These are phyloP conservation scores for Xiphophorus birchmanni DNA, from an alignment of 2,797 vertebrate genomes.

Conservation along the genomic window DNA sequence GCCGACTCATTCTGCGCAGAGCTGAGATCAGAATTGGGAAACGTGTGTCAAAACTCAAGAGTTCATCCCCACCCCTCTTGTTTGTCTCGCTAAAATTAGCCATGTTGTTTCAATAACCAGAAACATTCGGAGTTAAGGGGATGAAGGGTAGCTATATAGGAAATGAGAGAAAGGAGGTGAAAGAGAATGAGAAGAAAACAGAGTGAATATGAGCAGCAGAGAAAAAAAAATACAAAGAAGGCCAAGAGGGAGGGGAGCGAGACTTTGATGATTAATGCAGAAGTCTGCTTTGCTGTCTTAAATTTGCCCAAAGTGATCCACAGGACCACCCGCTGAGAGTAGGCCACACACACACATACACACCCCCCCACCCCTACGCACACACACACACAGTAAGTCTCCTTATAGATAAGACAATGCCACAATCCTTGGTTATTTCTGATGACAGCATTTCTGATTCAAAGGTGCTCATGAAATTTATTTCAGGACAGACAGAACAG, in stretches of 20 bases:
- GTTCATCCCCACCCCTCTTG: slow-evolving; percentile 32
- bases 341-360: slow-evolving; percentile 1
- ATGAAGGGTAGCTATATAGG: background rate
- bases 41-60: slow-evolving; percentile 23
- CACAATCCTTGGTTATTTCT: slow-evolving; percentile 12
- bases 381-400: background rate
- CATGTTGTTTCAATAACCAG: slow-evolving; percentile 31
- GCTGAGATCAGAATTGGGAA: slow-evolving; percentile 34
- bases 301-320: slow-evolving; percentile 44
- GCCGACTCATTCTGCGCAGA: slow-evolving; percentile 37
- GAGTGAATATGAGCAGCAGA: background rate
- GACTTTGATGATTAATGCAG: slow-evolving; percentile 57
- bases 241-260: slow-evolving; percentile 2
- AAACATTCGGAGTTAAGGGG: slow-evolving; percentile 30
- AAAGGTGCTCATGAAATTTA: slow-evolving; percentile 9
- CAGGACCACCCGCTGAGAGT: slow-evolving; percentile 44
- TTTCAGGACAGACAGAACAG: background rate
- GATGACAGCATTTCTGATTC: slow-evolving; percentile 7
- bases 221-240: background rate
- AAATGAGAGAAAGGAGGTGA: background rate
- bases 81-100: slow-evolving; percentile 49
- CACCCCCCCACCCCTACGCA: slow-evolving; percentile 8
- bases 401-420: slow-evolving; percentile 4
- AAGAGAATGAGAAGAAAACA: slow-evolving; percentile 3
- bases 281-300: slow-evolving; percentile 47